These are phyloP conservation scores for Amblyraja radiata DNA, from an alignment of 2,797 vertebrate genomes.

Conservation along the genomic window DNA sequence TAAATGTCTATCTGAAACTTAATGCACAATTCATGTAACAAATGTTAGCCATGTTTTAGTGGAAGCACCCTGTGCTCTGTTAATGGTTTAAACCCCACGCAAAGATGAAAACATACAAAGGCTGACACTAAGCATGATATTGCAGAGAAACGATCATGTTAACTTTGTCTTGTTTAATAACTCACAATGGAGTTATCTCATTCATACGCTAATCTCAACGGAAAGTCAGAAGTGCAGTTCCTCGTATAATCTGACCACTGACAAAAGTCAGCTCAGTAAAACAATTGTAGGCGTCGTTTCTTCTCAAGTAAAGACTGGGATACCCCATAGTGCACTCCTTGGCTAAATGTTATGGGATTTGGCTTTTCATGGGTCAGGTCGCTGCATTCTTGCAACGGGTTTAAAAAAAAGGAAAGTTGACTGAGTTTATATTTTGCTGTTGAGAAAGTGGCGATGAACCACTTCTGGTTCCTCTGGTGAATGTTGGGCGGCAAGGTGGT, in stretches of 20 bases:
- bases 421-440: background rate
- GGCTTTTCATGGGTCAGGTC: background rate
- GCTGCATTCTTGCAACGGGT: background rate
- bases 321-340: background rate
- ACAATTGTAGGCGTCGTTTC: background rate
- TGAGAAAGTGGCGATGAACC: no score
- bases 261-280: background rate
- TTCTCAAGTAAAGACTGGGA: background rate
- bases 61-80: background rate
- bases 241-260: background rate
- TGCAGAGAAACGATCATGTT: background rate
- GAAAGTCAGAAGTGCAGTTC: background rate
- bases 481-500: no score
- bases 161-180: background rate
- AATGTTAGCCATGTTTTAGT: background rate
- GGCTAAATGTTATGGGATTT: background rate
- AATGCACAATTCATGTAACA: background rate
- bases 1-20: background rate
- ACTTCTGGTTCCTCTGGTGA: no score
- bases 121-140: background rate
- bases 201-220: background rate
- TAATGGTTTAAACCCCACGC: background rate
- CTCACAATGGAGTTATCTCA: background rate
- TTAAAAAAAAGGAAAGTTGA: background rate
- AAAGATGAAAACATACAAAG: background rate